These are phyloP conservation scores for Symphodus melops DNA, from an alignment of 2,113 vertebrate species.

Conservation along the genomic window DNA sequence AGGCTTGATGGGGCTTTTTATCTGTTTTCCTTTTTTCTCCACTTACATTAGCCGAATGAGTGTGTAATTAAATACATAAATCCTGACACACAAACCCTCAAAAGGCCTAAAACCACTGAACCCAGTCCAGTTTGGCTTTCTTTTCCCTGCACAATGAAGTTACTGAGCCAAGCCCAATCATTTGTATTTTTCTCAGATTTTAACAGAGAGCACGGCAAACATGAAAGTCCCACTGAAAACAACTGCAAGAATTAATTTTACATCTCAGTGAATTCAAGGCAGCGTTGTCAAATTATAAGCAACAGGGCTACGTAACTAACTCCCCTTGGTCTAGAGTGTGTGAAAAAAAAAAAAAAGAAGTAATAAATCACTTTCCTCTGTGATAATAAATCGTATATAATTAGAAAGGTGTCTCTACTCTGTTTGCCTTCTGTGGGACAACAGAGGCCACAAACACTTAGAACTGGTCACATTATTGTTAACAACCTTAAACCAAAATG, in stretches of 20 bases:
- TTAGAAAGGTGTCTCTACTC: slow-evolving; percentile 69
- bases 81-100: slow-evolving; percentile 79
- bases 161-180: slow-evolving; percentile 81
- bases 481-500: slow-evolving; percentile 61
- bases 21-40: slow-evolving; percentile 73
- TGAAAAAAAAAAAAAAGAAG: slow-evolving; percentile 62
- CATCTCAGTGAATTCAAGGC: slow-evolving; percentile 83
- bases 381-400: slow-evolving; percentile 77
- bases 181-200: slow-evolving; percentile 82
- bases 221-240: slow-evolving; percentile 81
- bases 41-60: slow-evolving; percentile 81
- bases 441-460: slow-evolving; percentile 48
- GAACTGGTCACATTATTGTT: slow-evolving; percentile 49
- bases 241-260: slow-evolving; percentile 83
- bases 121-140: slow-evolving; percentile 76
- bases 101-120: slow-evolving; percentile 80
- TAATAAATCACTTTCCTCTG: slow-evolving; percentile 76
- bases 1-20: slow-evolving; percentile 70
- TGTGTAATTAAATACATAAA: slow-evolving; percentile 85
- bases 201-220: slow-evolving; percentile 79
- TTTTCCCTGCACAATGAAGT: slow-evolving; percentile 79
- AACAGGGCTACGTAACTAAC: slow-evolving; percentile 80
- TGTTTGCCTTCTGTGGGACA: slow-evolving; percentile 61
- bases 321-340: slow-evolving; percentile 79
- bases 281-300: slow-evolving; percentile 81